Evolutionary conservation across 2,888 invertebrate species (phyloP).

Genomic region (Dasypogon diadema): DNA sequence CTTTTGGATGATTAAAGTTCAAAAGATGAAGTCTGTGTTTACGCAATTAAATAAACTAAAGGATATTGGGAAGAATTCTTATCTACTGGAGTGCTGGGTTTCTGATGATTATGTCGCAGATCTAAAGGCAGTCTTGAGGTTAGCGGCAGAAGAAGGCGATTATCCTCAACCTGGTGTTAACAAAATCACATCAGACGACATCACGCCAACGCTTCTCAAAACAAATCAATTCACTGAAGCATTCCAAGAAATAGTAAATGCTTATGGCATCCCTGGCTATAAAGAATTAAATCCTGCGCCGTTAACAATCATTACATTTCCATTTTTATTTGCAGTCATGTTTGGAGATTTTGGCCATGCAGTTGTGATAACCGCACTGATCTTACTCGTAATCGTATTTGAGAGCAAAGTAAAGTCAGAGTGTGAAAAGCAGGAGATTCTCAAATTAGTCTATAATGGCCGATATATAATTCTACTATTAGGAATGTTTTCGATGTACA

Average conservation of each 20-base stretch:
- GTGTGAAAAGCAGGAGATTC: slow-evolving; percentile 94
- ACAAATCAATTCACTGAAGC: slow-evolving; percentile 96
- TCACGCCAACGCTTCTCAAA: slow-evolving; percentile 95
- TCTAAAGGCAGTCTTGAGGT: slow-evolving; percentile 90
- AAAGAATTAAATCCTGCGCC: slow-evolving; percentile 98
- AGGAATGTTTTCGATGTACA: slow-evolving; percentile 98
- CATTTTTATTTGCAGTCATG: slow-evolving; percentile 98
- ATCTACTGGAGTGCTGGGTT: slow-evolving; percentile 99
- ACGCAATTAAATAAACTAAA: slow-evolving; percentile 98
- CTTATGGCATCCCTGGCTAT: slow-evolving; percentile 96
- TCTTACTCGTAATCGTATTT: slow-evolving; percentile 94
- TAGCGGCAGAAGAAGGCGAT: slow-evolving; percentile 80
- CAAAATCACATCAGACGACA: slow-evolving; percentile 88
- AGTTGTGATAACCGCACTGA: slow-evolving; percentile 90
- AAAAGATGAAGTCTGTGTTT: slow-evolving; percentile 99
- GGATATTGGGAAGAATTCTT: slow-evolving; percentile 99
- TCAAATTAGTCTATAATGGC: slow-evolving; percentile 97
- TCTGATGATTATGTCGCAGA: slow-evolving; percentile 90
- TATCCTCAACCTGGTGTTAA: slow-evolving; percentile 88
- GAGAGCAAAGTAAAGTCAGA: slow-evolving; percentile 91
- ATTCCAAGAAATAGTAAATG: slow-evolving; percentile 95
- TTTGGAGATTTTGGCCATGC: slow-evolving; percentile 98
- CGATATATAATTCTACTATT: slow-evolving; percentile 97
- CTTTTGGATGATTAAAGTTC: slow-evolving; percentile 98
- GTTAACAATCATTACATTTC: slow-evolving; percentile 97